Evolutionary conservation across 53 echinoderm and acorn worm species (phyloP), one percentile per base, ranked within the genome.

Genomic region (Temnopleurus reevesii): DNA sequence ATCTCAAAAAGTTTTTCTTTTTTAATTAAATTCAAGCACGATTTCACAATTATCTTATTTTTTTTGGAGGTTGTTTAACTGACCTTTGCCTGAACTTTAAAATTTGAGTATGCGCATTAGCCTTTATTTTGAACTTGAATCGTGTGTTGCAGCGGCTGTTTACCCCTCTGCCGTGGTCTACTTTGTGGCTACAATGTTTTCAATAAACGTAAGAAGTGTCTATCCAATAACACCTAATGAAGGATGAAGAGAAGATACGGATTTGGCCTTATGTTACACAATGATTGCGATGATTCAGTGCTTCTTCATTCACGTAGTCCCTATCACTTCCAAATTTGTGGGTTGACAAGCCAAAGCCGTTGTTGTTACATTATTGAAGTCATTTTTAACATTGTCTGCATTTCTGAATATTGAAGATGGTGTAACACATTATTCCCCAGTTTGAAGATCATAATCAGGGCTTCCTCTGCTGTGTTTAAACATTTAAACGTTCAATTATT

Each of bases 171-270:
- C 46, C 51, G 26, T 80, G 51, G 18, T 33, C 36, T 51, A 51
- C 83, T 55, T 55, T 34, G 34, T 83, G 34, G 23, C 21, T 83
- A 31, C n/a, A 55, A 55, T 83, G 57, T 83, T 83, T 80, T 83
- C 36, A 24, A 83, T 35, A 35, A 53, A 28, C 23, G n/a, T 83
- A 21, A 56, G 53, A 53, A 55, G 44, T 85, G 85, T 85, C 85
- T 85, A 5, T 85, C 59, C 59, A 85, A 85, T 85, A 41, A 61
- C 13, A 12, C 10, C 59, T 85, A 85, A 85, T 85, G 60, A 60
- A 85, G 59, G 85, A 61, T 47, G 85, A 85, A 60, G 41, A 59
- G 61, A 45, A 85, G 81, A 83, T 83, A 56, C 83, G 83, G 56
- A 83, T 83, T 55, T 34, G 54, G 55, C 83, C 83, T 54, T 83